Conservation (phyloP, 1,140 invertebrate genomes). For the Thaumatotibia leucotreta region DNA sequence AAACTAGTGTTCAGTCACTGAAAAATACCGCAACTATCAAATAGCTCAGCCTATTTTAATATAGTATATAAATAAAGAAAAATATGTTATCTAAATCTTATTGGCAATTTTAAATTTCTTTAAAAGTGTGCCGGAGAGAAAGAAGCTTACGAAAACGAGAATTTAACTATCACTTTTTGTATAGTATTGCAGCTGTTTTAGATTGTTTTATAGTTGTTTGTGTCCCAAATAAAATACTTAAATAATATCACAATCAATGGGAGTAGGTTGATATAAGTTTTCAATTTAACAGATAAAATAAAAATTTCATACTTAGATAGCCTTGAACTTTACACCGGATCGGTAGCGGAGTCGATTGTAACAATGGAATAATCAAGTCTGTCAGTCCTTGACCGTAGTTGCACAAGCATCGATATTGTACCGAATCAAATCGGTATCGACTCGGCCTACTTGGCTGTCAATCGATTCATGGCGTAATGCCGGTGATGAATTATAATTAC, state of each 20-base stretch:
- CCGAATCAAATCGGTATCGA: constrained; percentile 52
- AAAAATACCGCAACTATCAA: no score
- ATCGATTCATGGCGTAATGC: constrained; percentile 50
- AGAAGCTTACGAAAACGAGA: no score
- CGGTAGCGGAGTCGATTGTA: constrained; percentile 24
- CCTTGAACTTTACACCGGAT: constrained; percentile 5
- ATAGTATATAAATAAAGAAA: no score
- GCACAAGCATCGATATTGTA: constrained; percentile 52
- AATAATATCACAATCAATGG: neutral
- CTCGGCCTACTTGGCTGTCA: constrained; percentile 46
- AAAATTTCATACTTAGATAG: neutral
- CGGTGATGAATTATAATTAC: constrained; percentile 35
- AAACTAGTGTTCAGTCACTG: no score
- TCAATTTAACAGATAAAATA: neutral
- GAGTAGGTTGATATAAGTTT: neutral
- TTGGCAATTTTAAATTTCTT: no score
- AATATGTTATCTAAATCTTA: no score
- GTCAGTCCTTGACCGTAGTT: constrained; percentile 60
- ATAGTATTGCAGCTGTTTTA: no score
- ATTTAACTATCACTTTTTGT: no score
- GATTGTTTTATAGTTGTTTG: neutral
- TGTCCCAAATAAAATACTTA: neutral
- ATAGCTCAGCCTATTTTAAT: no score
- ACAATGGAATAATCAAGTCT: constrained; percentile 34
- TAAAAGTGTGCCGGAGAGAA: no score